Evolutionary conservation across 1,140 invertebrate species (phyloP).

Genomic region (Eurosta solidaginis): DNA sequence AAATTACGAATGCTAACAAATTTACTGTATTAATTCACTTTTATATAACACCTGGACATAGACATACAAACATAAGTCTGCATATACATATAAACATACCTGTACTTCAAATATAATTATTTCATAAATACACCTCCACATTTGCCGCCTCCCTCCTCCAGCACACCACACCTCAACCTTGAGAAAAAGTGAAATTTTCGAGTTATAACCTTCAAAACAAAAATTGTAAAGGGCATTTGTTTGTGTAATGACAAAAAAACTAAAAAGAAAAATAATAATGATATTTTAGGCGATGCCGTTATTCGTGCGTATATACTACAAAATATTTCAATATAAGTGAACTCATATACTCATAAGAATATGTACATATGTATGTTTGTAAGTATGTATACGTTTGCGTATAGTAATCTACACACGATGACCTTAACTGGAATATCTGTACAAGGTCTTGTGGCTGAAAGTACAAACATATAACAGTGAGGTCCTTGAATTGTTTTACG

Average conservation of each 20-base stretch:
- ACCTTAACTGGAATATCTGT: conserved; percentile 32
- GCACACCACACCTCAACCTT: neutral
- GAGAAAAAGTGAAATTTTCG: conserved; percentile 11
- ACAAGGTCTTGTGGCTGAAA: conserved; percentile 29
- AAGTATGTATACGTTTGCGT: neutral
- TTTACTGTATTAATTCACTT: too few species aligned
- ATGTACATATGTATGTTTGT: neutral
- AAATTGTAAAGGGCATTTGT: conserved; percentile 2
- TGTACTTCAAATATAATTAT: neutral
- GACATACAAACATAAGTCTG: too few species aligned
- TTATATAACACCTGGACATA: too few species aligned
- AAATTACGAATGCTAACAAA: too few species aligned
- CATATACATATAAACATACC: too few species aligned
- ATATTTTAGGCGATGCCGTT: neutral
- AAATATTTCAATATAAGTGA: neutral
- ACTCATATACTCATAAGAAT: neutral
- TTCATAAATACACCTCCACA: neutral
- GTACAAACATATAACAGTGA: neutral
- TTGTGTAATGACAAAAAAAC: neutral
- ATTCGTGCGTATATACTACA: neutral
- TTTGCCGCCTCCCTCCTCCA: neutral
- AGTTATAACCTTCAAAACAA: conserved; percentile 14
- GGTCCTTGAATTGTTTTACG: conserved; percentile 10
- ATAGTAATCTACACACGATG: conserved; percentile 11
- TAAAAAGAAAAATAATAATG: too few species aligned